Conservation (phyloP, 2,888 invertebrate species). For the Ceraclea dissimilis region DNA sequence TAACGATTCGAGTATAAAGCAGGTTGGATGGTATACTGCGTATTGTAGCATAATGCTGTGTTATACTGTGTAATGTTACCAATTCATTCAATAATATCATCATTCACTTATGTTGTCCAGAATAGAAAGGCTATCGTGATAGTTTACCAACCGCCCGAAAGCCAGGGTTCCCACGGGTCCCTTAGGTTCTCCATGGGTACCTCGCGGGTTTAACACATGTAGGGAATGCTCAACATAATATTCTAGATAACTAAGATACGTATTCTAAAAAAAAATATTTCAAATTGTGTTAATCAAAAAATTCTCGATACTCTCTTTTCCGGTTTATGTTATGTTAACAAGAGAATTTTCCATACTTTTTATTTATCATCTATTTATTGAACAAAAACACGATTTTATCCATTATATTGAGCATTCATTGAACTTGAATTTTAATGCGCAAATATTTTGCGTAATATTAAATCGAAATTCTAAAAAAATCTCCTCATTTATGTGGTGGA, state of each 20-base stretch:
- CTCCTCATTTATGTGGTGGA: constrained; percentile 19
- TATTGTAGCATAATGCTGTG: no score
- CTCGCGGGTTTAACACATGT: constrained; percentile 15
- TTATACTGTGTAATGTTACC: no score
- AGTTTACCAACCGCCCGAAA: constrained; percentile 20
- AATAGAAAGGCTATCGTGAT: constrained; percentile 9
- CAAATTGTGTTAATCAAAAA: no score
- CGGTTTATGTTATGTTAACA: no score
- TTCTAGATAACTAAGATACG: neutral
- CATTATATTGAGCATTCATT: neutral
- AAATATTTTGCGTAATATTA: neutral
- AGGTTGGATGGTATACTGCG: no score
- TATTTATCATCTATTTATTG: neutral
- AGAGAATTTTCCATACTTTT: no score
- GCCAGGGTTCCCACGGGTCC: constrained; percentile 23
- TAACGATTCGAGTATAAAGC: no score
- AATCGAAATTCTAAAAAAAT: constrained; percentile 31
- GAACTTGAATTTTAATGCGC: neutral
- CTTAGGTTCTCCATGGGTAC: constrained; percentile 15
- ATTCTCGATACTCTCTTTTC: neutral
- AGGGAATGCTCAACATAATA: constrained; percentile 5
- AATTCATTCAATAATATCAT: no score
- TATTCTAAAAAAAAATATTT: neutral
- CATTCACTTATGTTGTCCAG: no score
- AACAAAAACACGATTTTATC: neutral